Evolutionary conservation across 2,888 invertebrate genomes (phyloP).

Genomic region (Hydropsyche betteni): DNA sequence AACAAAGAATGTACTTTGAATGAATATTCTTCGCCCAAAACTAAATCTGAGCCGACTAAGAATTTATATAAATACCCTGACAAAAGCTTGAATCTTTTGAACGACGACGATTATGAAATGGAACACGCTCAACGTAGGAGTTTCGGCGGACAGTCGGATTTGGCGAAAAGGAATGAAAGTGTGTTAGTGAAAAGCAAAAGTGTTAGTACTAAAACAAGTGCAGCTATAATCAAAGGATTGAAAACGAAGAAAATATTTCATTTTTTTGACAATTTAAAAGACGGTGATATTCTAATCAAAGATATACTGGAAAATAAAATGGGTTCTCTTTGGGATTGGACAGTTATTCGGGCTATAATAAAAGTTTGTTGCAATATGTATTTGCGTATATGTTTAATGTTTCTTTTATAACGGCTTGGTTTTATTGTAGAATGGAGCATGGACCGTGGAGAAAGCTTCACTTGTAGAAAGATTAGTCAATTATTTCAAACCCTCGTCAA

Average conservation of each 20-base stretch:
- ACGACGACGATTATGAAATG: slow-evolving; percentile 60
- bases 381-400: slow-evolving; percentile 32
- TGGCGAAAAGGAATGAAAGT: slow-evolving; percentile 62
- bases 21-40: slow-evolving; percentile 56
- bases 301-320: slow-evolving; percentile 85
- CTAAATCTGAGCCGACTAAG: slow-evolving; percentile 36
- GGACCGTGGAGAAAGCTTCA: slow-evolving; percentile 63
- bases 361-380: slow-evolving; percentile 64
- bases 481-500: slow-evolving; percentile 88
- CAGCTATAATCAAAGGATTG: slow-evolving; percentile 61
- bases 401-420: neutral
- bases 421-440: slow-evolving; percentile 47
- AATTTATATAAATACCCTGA: slow-evolving; percentile 56
- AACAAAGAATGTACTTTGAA: slow-evolving; percentile 59
- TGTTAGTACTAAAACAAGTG: slow-evolving; percentile 62
- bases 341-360: slow-evolving; percentile 82
- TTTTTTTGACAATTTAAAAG: slow-evolving; percentile 66
- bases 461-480: slow-evolving; percentile 78
- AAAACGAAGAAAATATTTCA: slow-evolving; percentile 64
- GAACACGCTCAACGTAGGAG: slow-evolving; percentile 62
- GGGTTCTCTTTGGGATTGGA: slow-evolving; percentile 91
- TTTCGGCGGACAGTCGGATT: slow-evolving; percentile 61
- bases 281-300: slow-evolving; percentile 75
- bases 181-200: slow-evolving; percentile 65
- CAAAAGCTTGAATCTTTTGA: slow-evolving; percentile 60